Evolutionary conservation across 2,113 vertebrate genomes (phyloP).

Genomic region (Anser cygnoides): DNA sequence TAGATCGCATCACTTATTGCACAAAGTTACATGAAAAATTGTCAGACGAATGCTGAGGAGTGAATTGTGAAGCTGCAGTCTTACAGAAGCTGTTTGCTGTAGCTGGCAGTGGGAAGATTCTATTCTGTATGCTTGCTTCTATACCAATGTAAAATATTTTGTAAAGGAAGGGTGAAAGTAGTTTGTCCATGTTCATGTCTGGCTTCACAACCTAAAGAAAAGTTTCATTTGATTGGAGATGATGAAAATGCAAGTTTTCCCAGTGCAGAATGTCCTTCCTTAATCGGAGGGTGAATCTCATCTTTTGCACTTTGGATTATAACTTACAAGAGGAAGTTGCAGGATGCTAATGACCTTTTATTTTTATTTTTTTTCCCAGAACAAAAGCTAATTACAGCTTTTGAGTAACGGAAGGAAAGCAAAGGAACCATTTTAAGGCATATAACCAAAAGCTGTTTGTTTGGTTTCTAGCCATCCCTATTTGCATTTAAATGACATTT

Average conservation of each 20-base stretch:
- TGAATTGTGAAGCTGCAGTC: not conserved
- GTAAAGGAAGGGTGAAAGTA: not conserved
- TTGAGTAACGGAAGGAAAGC: not conserved
- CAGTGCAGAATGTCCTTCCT: not conserved
- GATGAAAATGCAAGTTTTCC: not conserved
- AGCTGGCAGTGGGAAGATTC: not conserved
- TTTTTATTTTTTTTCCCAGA: not conserved
- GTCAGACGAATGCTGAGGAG: not conserved
- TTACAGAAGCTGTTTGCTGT: not conserved
- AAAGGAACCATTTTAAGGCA: not conserved
- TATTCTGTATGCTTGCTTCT: not conserved
- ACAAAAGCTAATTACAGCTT: slow-evolving; percentile 6
- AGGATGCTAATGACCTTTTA: not conserved
- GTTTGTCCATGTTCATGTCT: not conserved
- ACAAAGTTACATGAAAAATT: not conserved
- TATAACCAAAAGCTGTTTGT: not conserved
- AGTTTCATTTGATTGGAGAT: not conserved
- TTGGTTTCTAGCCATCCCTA: not conserved
- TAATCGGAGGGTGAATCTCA: not conserved
- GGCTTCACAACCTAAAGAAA: not conserved
- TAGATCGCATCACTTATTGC: not conserved
- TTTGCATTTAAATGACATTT: not conserved
- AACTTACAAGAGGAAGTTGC: not conserved
- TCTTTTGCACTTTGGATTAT: not conserved
- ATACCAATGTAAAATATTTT: rapidly evolving